Evolutionary conservation across 2,113 vertebrate species (phyloP), one percentile per base, ranked within the genome.

Genomic region (Condylura cristata): DNA sequence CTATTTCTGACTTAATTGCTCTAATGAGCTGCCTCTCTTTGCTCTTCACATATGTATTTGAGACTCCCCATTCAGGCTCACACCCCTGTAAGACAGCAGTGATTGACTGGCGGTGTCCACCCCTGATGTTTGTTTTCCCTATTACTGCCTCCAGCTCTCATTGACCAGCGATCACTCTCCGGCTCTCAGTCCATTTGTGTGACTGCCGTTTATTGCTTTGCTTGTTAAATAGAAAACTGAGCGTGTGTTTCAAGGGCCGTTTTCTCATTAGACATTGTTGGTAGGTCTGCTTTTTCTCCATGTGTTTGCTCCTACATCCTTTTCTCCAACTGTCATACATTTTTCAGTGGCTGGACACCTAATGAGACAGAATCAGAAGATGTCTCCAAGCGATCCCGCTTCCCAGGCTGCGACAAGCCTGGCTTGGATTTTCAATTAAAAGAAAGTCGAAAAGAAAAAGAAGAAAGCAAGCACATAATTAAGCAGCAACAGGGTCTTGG

Each of bases 391-490:
- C 1, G 2, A 76, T 95, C 81, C 12, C 41, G 56, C 90, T 91
- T 92, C 84, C 87, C 51, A 66, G 86, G 65, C 58, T 95, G 51
- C 1, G 28, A 93, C 70, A 95, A 63, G 84, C 71, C 87, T 90
- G 89, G 68, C 63, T 93, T 96, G 78, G 82, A 83, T 96, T 95
- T 97, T 96, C 96, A 95, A 96, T 96, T 95, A 93, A 95, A 95
- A 96, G 79, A 60, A 96, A 93, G 83, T 79, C 94, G 61, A 96
- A 95, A 95, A 95, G 91, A 93, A 34, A 89, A 70, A 91, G 79
- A 96, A 97, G 92, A 93, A 96, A 96, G 75, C 39, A 92, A 75
- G 65, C 81, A 89, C 92, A 51, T 92, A 82, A 94, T 96, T 95
- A 97, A 96, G 72, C 60, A 96, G 87, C 84, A 88, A 74, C 78